A percentile compares a stretch with the other conserved stretches of the same genome.
Conservation (phyloP, 2,797 vertebrate species). For the Oreonectes daqikongensis region DNA sequence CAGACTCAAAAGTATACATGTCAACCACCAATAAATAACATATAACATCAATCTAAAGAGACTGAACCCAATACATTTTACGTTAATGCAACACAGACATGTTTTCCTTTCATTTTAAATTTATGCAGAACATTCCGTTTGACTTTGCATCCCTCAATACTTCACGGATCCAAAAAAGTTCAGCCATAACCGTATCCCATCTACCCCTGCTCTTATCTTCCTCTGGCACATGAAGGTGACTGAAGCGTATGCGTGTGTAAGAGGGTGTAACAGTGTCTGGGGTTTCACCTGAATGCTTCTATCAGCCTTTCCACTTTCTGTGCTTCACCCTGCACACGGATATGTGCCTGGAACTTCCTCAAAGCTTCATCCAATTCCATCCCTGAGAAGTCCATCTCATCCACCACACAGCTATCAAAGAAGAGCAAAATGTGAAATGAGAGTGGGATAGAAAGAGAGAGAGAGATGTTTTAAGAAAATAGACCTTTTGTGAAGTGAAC, state of each 20-base stretch:
- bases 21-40: neutral
- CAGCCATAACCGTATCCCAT: conserved; percentile 1
- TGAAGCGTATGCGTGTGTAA: conserved; percentile 13
- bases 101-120: neutral
- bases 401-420: conserved; percentile 88
- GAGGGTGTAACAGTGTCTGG: conserved; percentile 18
- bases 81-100: neutral
- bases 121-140: neutral
- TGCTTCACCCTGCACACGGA: conserved; percentile 96
- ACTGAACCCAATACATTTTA: neutral
- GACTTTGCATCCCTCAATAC: neutral
- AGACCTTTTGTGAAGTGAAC: conserved; percentile 8
- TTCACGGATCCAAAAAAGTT: conserved; percentile 3
- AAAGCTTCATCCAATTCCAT: conserved; percentile 99
- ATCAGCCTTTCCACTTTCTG: conserved; percentile 98
- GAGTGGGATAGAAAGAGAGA: neutral
- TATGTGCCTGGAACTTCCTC: conserved; percentile 97
- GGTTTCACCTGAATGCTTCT: conserved; percentile 91
- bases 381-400: conserved; percentile 98
- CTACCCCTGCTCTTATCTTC: conserved; percentile 33
- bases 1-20: neutral
- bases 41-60: neutral
- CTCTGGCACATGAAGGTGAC: conserved; percentile 30
- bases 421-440: conserved; percentile 6
- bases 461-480: neutral